These are phyloP conservation scores for Platyscapa corneri DNA, from an alignment of 1,140 invertebrate genomes.

Conservation along the genomic window DNA sequence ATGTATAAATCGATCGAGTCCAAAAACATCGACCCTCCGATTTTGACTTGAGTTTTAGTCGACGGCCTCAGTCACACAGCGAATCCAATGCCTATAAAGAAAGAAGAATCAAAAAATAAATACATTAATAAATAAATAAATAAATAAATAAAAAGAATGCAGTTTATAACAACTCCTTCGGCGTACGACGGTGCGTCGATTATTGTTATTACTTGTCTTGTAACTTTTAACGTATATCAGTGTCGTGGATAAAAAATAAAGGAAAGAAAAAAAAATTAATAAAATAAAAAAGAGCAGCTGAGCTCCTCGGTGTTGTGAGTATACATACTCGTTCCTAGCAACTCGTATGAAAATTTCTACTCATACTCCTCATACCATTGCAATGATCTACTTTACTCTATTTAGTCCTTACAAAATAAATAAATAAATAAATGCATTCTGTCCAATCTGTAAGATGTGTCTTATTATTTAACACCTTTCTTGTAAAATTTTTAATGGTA, in stretches of 20 bases:
- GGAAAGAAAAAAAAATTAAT: conserved; percentile 53
- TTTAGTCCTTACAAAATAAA: conserved; percentile 72
- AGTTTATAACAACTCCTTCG: conserved; percentile 51
- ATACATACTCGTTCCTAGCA: conserved; percentile 74
- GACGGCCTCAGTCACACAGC: conserved; percentile 27
- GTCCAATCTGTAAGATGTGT: conserved; percentile 65
- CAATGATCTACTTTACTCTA: conserved; percentile 74
- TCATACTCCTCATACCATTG: conserved; percentile 74
- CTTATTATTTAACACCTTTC: conserved; percentile 27
- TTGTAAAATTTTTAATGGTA: neutral
- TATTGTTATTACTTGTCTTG: conserved; percentile 65
- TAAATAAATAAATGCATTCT: conserved; percentile 75
- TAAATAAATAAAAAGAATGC: conserved; percentile 52
- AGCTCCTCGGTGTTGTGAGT: conserved; percentile 74
- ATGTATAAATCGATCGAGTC: neutral
- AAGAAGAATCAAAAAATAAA: conserved; percentile 43
- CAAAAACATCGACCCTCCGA: conserved; percentile 17
- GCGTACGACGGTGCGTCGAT: conserved; percentile 52
- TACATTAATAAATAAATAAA: conserved; percentile 36
- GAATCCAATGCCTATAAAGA: conserved; percentile 48
- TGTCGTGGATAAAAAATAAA: conserved; percentile 69
- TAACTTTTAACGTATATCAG: conserved; percentile 73
- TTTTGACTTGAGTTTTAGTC: conserved; percentile 45
- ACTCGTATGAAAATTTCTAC: conserved; percentile 74
- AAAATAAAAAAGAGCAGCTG: conserved; percentile 61